phyloP scores from a whole-genome alignment of 2,797 vertebrate species.

The Esox lucius region DNA sequence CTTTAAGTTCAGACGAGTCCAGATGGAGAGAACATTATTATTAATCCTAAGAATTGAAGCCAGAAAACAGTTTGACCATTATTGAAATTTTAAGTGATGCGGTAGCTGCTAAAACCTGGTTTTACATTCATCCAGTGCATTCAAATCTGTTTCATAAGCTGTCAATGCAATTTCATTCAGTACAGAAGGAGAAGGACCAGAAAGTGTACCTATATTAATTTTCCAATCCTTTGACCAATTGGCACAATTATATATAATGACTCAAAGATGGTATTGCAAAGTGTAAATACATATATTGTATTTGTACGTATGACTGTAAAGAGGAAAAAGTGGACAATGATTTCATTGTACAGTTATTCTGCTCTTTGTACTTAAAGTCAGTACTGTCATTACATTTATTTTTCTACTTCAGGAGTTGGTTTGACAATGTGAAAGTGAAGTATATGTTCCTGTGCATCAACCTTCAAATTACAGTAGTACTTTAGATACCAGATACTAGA shows the following conservation, averaged over 20 bases:
- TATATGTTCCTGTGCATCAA: neutral
- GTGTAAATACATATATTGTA: neutral
- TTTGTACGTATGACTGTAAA: neutral
- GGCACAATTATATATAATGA: neutral
- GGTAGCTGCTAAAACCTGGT: neutral
- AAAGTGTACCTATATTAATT: neutral
- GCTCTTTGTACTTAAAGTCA: neutral
- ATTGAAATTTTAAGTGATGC: neutral
- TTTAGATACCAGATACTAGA: neutral
- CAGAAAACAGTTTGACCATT: neutral
- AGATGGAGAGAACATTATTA: neutral
- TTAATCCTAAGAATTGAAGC: neutral
- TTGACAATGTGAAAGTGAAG: slow-evolving; percentile 10
- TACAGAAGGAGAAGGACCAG: neutral
- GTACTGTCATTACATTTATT: neutral
- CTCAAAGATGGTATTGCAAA: slow-evolving; percentile 5
- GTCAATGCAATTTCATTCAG: neutral
- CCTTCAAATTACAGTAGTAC: neutral
- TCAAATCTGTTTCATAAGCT: neutral
- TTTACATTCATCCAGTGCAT: neutral
- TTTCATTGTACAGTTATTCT: neutral
- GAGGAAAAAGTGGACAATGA: neutral
- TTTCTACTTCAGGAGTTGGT: neutral
- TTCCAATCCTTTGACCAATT: slow-evolving; percentile 4
- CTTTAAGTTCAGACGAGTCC: neutral